Percentiles rank a stretch among this genome's conserved stretches.
phyloP scores from a whole-genome alignment of 2,888 invertebrate species.

The Archips crataeganus region DNA sequence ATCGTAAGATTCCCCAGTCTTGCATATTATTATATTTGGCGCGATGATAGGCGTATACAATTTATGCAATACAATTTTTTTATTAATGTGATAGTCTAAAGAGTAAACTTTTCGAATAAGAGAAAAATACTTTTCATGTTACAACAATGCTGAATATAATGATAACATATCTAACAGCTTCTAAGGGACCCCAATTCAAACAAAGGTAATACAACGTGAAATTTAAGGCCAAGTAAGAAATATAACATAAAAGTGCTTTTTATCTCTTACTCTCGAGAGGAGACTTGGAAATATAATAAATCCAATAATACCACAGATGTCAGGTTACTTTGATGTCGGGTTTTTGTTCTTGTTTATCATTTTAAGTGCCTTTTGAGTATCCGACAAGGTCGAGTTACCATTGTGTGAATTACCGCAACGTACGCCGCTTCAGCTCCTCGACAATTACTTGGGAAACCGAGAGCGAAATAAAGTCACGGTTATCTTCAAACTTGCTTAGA shows the following conservation, averaged over 20 bases:
- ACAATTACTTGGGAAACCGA: constrained; percentile 12
- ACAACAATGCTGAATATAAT: neutral
- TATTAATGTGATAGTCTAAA: neutral
- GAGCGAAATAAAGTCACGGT: neutral
- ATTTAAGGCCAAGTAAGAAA: constrained; percentile 46
- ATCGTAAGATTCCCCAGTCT: too few relatives aligned
- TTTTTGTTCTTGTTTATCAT: constrained; percentile 50
- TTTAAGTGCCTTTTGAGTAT: constrained; percentile 51
- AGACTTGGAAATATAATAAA: constrained; percentile 53
- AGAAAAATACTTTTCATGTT: constrained; percentile 1
- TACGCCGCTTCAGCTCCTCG: constrained; percentile 9
- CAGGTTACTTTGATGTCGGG: constrained; percentile 60
- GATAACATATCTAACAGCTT: constrained; percentile 22
- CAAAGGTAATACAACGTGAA: constrained; percentile 47
- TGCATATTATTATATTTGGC: too few relatives aligned
- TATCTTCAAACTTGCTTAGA: too few relatives aligned
- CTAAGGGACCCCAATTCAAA: constrained; percentile 12
- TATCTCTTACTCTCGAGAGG: constrained; percentile 52
- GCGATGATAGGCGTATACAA: too few relatives aligned
- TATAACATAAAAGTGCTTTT: constrained; percentile 55
- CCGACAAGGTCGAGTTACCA: constrained; percentile 27
- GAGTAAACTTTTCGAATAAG: neutral
- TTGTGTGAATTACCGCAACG: constrained; percentile 23
- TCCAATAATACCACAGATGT: constrained; percentile 60
- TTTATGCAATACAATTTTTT: too few relatives aligned